Base-by-base conservation (phyloP, 53 echinoderm and acorn worm genomes). In the Holothuria scabra region DNA sequence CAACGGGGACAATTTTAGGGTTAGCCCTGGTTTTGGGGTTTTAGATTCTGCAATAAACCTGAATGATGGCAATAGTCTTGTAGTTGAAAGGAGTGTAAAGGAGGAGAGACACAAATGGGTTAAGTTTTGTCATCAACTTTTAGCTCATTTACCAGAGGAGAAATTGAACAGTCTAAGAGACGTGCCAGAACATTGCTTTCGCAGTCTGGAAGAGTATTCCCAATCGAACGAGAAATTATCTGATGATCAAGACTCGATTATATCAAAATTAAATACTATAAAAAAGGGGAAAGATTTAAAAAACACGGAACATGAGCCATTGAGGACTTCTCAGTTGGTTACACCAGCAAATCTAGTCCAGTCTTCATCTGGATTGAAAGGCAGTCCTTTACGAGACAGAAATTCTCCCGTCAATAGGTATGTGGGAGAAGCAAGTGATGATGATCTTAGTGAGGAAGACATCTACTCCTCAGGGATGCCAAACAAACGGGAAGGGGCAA, bases 391-490 rank as follows among this genome's bases (percentile, higher is more conserved):
- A 13, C 12, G n/a, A 28, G 41, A 28, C 16, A 78, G 49, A 14
- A 56, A 31, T 28, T 78, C 78, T 24, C 56, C 78, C 21, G 29
- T 56, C 6, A 29, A 29, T 30, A 78, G 56, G 20, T 78, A 56
- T 19, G 32, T 46, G 29, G 32, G 56, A 11, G 72, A 48, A 48
- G 29, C 28, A 8, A 78, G 78, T 52, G 78, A 78, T 4, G 78
- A 78, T 1, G 78, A 78, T 78, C 78, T 26, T 22, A 78, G 78
- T 25, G 78, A 78, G 2, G 78, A 78, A 58, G 78, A 78, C 16
- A 78, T 78, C 13, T 78, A 78, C 31, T 56, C 78, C 29, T 78
- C 78, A 14, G 78, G 78, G 58, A 52, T 78, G 21, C 78, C 57
- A 1, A 52, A 32, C 49, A 78, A 58, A 57, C 56, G 59, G 33